Base-by-base conservation (phyloP, 2,888 invertebrate genomes). In the Plusia festucae region DNA sequence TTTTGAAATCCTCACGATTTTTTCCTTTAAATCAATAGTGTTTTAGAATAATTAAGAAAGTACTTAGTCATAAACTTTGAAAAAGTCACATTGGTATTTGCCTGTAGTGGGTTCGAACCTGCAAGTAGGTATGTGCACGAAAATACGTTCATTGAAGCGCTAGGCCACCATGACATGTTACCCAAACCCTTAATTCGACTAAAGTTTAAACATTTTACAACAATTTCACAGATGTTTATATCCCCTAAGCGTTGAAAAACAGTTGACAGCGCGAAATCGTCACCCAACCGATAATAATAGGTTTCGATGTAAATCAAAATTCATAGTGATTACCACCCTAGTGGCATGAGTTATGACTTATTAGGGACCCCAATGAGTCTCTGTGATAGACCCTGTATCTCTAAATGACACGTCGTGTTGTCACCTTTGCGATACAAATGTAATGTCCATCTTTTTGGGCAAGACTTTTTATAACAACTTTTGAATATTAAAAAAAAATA, bases 361-460 rank as follows among this genome's bases (percentile, higher is more conserved):
- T 93, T 88, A 91, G 86, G 82, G 74, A 79, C 75, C 65, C 65
- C 63, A 81, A 76, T 78, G 73, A 81, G 85, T 79, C 76, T 84
- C 76, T 84, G 83, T 85, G 85, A 90, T 88, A 88, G 91, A 91
- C 92, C 91, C 90, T 87, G 88, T 88, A 79, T 81, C 84, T 85
- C 88, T 90, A 91, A 93, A 93, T 93, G 93, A 93, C 90, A 86
- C 90, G 93, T 90, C 91, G 91, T 86, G 88, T 93, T 92, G 93
- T 92, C 93, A 94, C 93, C 92, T 92, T 89, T 85, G 85, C 87
- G 91, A 91, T 91, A 91, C 88, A 88, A 87, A 88, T 90, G 88
- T 90, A 87, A 88, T 87, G 86, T 88, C 79, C 61, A 73, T 74
- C 16, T 22, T 60, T 57, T 65, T 30, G 0, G 18, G 11, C 15